phyloP scores from a whole-genome alignment of 2,888 invertebrate species.

The Steinernema hermaphroditum region DNA sequence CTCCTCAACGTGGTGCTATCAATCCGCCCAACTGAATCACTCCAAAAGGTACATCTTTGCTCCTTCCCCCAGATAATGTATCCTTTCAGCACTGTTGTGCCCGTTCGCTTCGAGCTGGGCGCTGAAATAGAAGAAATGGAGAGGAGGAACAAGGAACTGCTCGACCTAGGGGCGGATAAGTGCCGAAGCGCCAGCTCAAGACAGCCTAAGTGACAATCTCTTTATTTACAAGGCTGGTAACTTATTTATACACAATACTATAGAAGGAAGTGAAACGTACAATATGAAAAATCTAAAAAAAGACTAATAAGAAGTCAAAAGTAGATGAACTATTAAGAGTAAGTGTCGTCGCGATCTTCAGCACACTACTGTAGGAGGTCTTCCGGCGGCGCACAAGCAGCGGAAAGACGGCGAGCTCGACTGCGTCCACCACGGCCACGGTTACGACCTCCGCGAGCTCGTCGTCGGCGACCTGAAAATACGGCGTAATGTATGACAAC shows the following conservation, averaged over 20 bases:
- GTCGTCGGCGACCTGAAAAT: neutral
- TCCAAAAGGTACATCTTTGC: neutral
- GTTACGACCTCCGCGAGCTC: neutral
- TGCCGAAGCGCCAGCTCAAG: too few relatives aligned
- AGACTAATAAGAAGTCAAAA: neutral
- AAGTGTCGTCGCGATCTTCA: too few relatives aligned
- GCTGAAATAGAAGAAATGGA: constrained; percentile 15
- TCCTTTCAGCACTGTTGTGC: neutral
- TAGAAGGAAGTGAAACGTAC: neutral
- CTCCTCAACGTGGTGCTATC: constrained; percentile 11
- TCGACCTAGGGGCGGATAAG: neutral
- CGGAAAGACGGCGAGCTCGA: neutral
- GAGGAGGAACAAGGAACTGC: constrained; percentile 1
- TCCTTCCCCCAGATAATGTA: neutral
- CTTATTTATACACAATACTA: neutral
- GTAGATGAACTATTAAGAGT: neutral
- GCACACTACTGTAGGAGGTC: too few relatives aligned
- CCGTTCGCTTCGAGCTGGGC: neutral
- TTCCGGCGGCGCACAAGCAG: neutral
- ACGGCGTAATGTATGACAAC: neutral
- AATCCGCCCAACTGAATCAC: neutral
- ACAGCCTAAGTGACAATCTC: too few relatives aligned
- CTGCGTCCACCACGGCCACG: neutral
- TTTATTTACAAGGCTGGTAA: neutral
- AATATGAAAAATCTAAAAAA: neutral